These are phyloP conservation scores for Carcharodon carcharias DNA, from an alignment of 2,797 vertebrate genomes.

Conservation along the genomic window DNA sequence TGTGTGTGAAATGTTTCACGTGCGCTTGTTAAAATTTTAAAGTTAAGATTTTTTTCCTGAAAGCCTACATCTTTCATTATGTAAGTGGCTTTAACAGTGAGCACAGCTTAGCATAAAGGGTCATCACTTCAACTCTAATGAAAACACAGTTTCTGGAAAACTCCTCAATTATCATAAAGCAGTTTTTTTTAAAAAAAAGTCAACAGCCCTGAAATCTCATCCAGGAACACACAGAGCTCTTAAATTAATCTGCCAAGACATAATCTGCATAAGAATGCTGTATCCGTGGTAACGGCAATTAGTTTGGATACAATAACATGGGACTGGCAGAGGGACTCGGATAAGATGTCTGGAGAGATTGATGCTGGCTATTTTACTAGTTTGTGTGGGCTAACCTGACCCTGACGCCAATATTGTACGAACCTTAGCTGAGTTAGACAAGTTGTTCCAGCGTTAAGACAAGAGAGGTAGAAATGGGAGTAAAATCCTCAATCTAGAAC, in stretches of 20 bases:
- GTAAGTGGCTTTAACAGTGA: background rate
- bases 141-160: background rate
- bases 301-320: background rate
- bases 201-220: slow-evolving; percentile 24
- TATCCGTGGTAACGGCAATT: background rate
- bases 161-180: slow-evolving; percentile 15
- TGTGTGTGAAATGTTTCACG: background rate
- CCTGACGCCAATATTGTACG: background rate
- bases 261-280: slow-evolving; percentile 28
- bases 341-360: background rate
- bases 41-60: background rate
- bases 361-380: background rate
- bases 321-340: background rate
- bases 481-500: background rate
- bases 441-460: background rate
- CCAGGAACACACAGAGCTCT: slow-evolving; percentile 21
- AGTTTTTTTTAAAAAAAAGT: background rate
- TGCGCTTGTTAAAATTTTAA: background rate
- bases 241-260: slow-evolving; percentile 15
- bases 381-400: background rate
- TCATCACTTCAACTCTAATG: background rate
- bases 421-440: background rate
- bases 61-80: background rate
- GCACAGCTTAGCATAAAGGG: background rate
- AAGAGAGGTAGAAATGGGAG: background rate